Base-by-base conservation (phyloP, 2,888 invertebrate species). In the Leptinotarsa tumamoca region DNA sequence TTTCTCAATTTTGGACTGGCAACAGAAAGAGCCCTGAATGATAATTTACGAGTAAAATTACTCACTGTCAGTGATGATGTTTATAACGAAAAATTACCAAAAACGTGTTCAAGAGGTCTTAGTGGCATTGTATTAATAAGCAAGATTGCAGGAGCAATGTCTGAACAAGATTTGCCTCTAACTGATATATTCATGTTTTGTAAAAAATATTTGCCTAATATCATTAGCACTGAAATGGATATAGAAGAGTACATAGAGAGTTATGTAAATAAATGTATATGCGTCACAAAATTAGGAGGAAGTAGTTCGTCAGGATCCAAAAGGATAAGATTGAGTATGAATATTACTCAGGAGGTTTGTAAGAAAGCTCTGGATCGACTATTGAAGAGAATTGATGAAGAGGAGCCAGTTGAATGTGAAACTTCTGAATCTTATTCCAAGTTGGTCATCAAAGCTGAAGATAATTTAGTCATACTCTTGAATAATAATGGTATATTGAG, bases 1-100 rank as follows among this genome's bases (percentile, higher is more conserved):
- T 89, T 94, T 76, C 88, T 96, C 18, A 96, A 95, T 87, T 96
- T 96, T 86, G 95, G 95, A 0, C 90, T 95, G 85, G 96, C 96
- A 1, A 91, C 93, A 17, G 95, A 96, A 86, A 92, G 93, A 83
- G 94, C 94, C 1, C 90, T 91, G 83, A 90, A 90, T 52, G 89
- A 90, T 73, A 92, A 93, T 0, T 89, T 93, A 21, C 77, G 79
- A 52, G 85, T 92, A 0, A 90, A 91, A 87, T 88, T 92, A 71
- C 80, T 93, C 0, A 90, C 93, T 7, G 92, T 95, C 0, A 92
- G 92, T 0, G 95, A 95, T 81, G 94, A 95, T 85, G 92, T 92
- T 72, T 93, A 94, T 0, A 84, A 84, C 71, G 78, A 77, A 33
- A 74, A 79, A 54, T 75, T 81, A 67, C 76, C 79, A 63, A 78